Conservation (phyloP, 1,140 invertebrate genomes). For the Ceratosolen solmsi region DNA sequence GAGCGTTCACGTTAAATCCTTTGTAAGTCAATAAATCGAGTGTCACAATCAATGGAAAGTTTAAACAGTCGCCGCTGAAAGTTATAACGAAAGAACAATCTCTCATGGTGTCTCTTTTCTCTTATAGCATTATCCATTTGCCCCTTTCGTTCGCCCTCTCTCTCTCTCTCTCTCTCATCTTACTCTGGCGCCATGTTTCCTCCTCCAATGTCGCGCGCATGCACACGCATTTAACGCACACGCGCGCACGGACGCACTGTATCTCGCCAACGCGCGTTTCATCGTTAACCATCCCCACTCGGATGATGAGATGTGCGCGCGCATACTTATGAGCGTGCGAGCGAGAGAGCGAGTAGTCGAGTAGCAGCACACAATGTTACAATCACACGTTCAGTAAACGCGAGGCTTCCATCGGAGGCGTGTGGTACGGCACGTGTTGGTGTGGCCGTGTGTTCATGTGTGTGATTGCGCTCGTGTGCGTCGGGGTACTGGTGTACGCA, state of each 20-base stretch:
- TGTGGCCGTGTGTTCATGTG: not conserved
- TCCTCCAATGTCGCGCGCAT: not conserved
- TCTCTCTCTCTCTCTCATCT: constrained; percentile 15
- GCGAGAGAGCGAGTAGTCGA: not conserved
- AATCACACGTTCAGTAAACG: constrained; percentile 35
- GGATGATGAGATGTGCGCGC: not conserved
- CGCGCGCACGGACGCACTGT: too few relatives aligned
- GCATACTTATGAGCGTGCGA: not conserved
- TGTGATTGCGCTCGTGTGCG: not conserved
- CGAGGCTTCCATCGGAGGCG: constrained; percentile 38
- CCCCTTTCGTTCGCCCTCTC: too few relatives aligned
- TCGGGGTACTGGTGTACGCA: not conserved
- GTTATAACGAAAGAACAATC: not conserved
- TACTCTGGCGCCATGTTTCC: not conserved
- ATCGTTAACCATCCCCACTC: not conserved
- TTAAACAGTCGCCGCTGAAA: not conserved
- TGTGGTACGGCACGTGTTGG: not conserved
- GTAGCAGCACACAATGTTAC: not conserved
- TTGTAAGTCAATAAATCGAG: not conserved
- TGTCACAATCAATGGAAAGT: not conserved
- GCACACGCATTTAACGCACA: too few relatives aligned
- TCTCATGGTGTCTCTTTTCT: not conserved
- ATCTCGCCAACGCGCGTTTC: too few relatives aligned
- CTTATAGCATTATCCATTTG: not conserved
- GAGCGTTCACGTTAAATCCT: not conserved